Conservation (phyloP, 2,888 invertebrate species). For the Lomographa bimaculata region DNA sequence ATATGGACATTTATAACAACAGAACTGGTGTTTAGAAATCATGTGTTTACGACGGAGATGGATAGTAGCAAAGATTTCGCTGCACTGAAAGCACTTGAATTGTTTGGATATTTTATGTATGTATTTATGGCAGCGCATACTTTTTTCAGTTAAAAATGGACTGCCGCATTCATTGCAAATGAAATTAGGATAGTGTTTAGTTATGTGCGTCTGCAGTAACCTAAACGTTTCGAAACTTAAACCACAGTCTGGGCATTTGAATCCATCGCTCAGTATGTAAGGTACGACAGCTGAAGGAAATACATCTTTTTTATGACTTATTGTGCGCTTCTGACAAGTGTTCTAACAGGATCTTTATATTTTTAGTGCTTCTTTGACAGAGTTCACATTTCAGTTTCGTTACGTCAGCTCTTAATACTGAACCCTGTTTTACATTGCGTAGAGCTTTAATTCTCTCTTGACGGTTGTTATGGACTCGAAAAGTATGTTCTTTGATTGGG, state of each 20-base stretch:
- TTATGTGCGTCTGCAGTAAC: conserved; percentile 64
- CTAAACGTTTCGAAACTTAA: conserved; percentile 57
- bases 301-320: conserved; percentile 48
- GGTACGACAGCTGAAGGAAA: conserved; percentile 59
- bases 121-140: too few relatives aligned
- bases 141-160: too few relatives aligned
- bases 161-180: conserved; percentile 68
- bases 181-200: conserved; percentile 63
- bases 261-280: conserved; percentile 49
- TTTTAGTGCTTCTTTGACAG: conserved; percentile 43
- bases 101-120: too few relatives aligned
- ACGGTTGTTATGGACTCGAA: not conserved
- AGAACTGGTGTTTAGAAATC: conserved; percentile 47
- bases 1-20: conserved; percentile 41
- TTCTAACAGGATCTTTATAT: conserved; percentile 50
- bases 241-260: conserved; percentile 55
- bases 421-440: not conserved
- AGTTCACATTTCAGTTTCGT: conserved; percentile 56
- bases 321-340: conserved; percentile 54
- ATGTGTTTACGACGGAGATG: conserved; percentile 53
- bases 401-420: conserved; percentile 58
- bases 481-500: conserved; percentile 2
- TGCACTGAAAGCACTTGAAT: conserved; percentile 62
- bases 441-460: not conserved
- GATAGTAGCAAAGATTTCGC: conserved; percentile 49